Evolutionary conservation across 2,888 invertebrate genomes (phyloP), one percentile per base, ranked within the genome.

Genomic region (Acrobasis suavella): DNA sequence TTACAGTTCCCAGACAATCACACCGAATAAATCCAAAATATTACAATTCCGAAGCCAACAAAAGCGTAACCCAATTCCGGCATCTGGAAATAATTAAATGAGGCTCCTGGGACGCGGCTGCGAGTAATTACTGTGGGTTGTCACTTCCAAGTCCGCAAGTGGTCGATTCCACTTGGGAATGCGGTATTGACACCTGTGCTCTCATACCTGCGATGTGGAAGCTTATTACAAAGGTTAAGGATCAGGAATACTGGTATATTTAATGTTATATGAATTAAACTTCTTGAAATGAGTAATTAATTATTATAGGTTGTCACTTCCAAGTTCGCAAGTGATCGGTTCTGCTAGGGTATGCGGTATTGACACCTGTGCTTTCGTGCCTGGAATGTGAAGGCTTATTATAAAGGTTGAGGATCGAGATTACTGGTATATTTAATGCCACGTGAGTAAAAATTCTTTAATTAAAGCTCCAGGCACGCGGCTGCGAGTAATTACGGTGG

Each of bases 101-200:
- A 52, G 17, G 52, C 60, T 42, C 60, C 9, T 32, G 60, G 60
- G 66, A 64, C 59, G 49, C 64, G 64, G 60, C 62, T 65, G 65
- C 66, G 62, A 65, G 68, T 68, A 68, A 68, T 68, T 68, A 68
- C 64, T 14, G 59, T 63, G 59, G 64, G 68, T 65, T 60, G 68
- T 68, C 66, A 66, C 68, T 67, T 64, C 22, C 38, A 22, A 39
- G 42, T 52, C 60, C 49, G 58, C 42, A 42, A 39, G 12, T 42
- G 56, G 42, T 56, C 14, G 42, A 8, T 42, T 56, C 56, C 46
- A 1, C 22, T 42, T 56, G 17, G 42, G 6, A 8, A 22, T 12
- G 32, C 12, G 5, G 14, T 52, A 12, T 52, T 52, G 32, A 14
- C 52, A 52, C 52, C 32, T 52, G 17, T 52, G 5, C 32, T 6